These are phyloP conservation scores for Camponotus floridanus DNA, from an alignment of 1,140 invertebrate genomes.

Conservation along the genomic window DNA sequence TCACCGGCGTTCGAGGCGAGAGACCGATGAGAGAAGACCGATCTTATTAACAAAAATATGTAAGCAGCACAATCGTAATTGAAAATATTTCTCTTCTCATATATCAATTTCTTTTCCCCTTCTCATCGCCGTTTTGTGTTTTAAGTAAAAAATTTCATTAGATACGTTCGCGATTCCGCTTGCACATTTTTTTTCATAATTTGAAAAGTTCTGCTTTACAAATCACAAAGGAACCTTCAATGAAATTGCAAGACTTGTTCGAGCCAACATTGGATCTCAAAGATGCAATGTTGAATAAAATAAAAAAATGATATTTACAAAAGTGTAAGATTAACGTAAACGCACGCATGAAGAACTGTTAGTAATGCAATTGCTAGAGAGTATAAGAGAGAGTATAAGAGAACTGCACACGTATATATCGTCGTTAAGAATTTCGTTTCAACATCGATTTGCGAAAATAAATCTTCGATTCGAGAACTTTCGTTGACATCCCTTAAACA, in stretches of 20 bases:
- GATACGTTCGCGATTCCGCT: conserved; percentile 26
- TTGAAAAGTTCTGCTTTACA: not conserved
- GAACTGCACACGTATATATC: not conserved
- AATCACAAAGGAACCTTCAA: conserved; percentile 27
- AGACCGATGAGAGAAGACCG: conserved; percentile 40
- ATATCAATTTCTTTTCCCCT: not conserved
- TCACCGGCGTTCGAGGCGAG: conserved; percentile 30
- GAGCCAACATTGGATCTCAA: not conserved
- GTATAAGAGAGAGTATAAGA: conserved; percentile 17
- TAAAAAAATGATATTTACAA: not conserved
- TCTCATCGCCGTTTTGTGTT: not conserved
- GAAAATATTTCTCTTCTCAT: conserved; percentile 24
- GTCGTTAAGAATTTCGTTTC: conserved; percentile 25
- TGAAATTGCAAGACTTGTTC: conserved; percentile 17
- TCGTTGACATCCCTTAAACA: conserved; percentile 61
- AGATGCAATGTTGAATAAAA: not conserved
- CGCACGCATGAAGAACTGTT: not conserved
- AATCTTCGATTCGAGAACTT: conserved; percentile 42
- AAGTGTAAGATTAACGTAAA: not conserved
- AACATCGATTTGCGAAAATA: conserved; percentile 38
- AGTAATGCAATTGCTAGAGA: not conserved
- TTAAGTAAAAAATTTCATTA: conserved; percentile 54
- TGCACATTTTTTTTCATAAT: not conserved
- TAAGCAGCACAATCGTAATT: conserved; percentile 42
- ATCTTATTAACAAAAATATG: conserved; percentile 30